These are phyloP conservation scores for Octodonta nipae DNA, from an alignment of 2,888 invertebrate genomes.

Conservation along the genomic window DNA sequence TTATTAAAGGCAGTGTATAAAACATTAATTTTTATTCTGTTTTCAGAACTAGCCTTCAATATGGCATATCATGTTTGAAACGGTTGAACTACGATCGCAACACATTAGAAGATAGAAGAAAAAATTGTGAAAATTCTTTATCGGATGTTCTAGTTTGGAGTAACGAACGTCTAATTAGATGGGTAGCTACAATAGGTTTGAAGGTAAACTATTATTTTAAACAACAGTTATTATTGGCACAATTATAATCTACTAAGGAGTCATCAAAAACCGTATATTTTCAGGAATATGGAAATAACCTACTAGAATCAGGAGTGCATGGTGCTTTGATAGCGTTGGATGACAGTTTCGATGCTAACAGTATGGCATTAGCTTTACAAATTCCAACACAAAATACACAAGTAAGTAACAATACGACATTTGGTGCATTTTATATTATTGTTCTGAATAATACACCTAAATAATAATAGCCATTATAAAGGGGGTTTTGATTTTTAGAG, in stretches of 20 bases:
- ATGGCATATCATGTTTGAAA: constrained; percentile 94
- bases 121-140: constrained; percentile 68
- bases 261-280: too few relatives aligned
- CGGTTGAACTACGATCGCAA: constrained; percentile 93
- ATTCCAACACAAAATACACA: constrained; percentile 93
- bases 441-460: too few relatives aligned
- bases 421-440: too few relatives aligned
- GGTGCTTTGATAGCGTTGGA: constrained; percentile 94
- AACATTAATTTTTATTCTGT: not conserved
- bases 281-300: constrained; percentile 91
- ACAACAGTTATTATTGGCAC: too few relatives aligned
- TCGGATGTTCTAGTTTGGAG: constrained; percentile 96
- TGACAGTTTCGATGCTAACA: constrained; percentile 87
- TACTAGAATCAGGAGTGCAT: constrained; percentile 95
- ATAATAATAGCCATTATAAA: too few relatives aligned
- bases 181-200: constrained; percentile 84
- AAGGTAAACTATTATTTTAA: constrained; percentile 46
- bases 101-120: constrained; percentile 81
- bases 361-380: constrained; percentile 91
- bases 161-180: constrained; percentile 91
- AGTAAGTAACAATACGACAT: constrained; percentile 44
- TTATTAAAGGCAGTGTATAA: not conserved
- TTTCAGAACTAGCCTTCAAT: constrained; percentile 88
- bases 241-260: too few relatives aligned
- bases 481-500: not conserved